Percentiles rank a stretch among this genome's conserved stretches.
Evolutionary conservation across 2,888 invertebrate species (phyloP).

Genomic region (Drosophila quinaria): DNA sequence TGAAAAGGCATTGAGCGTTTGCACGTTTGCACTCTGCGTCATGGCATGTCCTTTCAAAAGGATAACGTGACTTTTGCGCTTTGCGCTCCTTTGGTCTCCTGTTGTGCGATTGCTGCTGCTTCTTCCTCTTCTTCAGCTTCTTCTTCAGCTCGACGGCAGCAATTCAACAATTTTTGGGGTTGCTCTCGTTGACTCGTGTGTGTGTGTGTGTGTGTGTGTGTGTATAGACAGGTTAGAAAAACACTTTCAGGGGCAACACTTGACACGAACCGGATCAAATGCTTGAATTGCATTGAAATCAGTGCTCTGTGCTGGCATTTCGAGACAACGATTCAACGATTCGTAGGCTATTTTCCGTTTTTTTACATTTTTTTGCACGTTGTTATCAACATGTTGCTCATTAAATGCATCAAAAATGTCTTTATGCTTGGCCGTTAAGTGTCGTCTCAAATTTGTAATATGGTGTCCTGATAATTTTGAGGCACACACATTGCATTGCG

Average conservation of each 20-base stretch:
- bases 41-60: conserved; percentile 54
- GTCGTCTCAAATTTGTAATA: no score
- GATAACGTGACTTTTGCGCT: conserved; percentile 72
- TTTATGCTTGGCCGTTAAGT: no score
- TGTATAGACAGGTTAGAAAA: conserved; percentile 37
- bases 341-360: no score
- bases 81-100: conserved; percentile 38
- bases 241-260: conserved; percentile 40
- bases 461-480: no score
- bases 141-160: no score
- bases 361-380: no score
- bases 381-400: no score
- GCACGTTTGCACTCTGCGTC: conserved; percentile 47
- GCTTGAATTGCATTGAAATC: conserved; percentile 12
- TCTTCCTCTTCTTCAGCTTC: no score
- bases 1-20: conserved; percentile 69
- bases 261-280: conserved; percentile 45
- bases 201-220: conserved; percentile 19
- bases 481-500: no score
- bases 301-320: conserved; percentile 30
- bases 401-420: no score
- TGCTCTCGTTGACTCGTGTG: neutral
- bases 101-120: conserved; percentile 1
- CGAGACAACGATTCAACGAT: neutral
- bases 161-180: conserved; percentile 8